Conservation (phyloP, 1,140 invertebrate genomes). For the Calliopsis andreniformis region DNA sequence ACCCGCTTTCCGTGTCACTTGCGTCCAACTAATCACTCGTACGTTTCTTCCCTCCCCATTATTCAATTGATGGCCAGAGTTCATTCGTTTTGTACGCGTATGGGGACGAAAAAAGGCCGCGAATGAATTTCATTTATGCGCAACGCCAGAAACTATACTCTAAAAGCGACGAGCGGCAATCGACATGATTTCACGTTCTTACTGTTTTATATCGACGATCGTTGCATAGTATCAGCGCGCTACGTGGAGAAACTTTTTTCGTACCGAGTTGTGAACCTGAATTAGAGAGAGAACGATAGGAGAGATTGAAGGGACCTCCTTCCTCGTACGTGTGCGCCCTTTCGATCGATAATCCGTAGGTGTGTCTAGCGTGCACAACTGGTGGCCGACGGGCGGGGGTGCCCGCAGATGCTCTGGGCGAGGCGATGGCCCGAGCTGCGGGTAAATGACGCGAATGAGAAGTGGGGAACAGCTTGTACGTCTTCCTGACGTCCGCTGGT, state of each 20-base stretch:
- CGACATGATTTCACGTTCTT: background rate
- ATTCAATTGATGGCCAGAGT: background rate
- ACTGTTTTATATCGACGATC: background rate
- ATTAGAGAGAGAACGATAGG: background rate
- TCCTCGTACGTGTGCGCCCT: constrained; percentile 2
- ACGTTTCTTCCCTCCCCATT: constrained; percentile 38
- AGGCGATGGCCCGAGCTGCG: no score
- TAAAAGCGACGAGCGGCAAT: background rate
- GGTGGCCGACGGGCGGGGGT: no score
- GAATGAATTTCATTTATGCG: background rate
- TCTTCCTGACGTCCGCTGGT: no score
- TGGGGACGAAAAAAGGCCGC: constrained; percentile 10
- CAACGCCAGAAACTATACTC: background rate
- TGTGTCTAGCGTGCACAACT: no score
- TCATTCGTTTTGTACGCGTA: background rate
- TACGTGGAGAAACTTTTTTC: background rate
- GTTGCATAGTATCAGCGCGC: constrained; percentile 10
- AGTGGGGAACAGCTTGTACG: no score
- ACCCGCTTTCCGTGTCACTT: constrained; percentile 60
- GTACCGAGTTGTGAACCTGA: background rate
- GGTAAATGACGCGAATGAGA: no score
- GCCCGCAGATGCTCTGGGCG: no score
- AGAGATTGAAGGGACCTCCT: background rate
- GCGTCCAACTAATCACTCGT: constrained; percentile 62
- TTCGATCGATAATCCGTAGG: constrained; percentile 23